phyloP scores from a whole-genome alignment of 2,888 invertebrate genomes.

The Lochmaea crataegi region DNA sequence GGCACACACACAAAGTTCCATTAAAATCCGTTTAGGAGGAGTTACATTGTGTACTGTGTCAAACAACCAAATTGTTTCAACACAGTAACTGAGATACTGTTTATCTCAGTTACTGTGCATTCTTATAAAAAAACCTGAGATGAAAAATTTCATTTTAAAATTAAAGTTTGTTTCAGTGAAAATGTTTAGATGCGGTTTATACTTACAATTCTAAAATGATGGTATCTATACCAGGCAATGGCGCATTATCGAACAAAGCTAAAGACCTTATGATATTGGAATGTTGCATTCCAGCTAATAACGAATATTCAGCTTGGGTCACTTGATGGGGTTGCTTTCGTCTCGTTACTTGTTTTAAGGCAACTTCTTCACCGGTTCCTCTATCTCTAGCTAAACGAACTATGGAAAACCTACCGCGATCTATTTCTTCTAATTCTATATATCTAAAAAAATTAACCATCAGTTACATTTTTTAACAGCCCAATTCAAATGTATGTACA shows the following conservation, averaged over 20 bases:
- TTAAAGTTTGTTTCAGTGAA: too few relatives aligned
- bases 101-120: too few relatives aligned
- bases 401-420: slow-evolving; percentile 79
- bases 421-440: slow-evolving; percentile 74
- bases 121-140: too few relatives aligned
- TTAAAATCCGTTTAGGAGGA: too few relatives aligned
- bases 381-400: slow-evolving; percentile 80
- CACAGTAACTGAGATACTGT: too few relatives aligned
- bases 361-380: slow-evolving; percentile 80
- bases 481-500: too few relatives aligned
- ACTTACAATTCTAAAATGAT: slow-evolving; percentile 82
- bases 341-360: slow-evolving; percentile 78
- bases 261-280: slow-evolving; percentile 78
- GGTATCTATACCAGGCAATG: slow-evolving; percentile 76
- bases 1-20: too few relatives aligned
- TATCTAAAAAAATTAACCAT: slow-evolving; percentile 60
- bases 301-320: slow-evolving; percentile 77
- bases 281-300: slow-evolving; percentile 78
- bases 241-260: slow-evolving; percentile 81
- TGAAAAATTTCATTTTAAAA: too few relatives aligned
- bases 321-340: slow-evolving; percentile 74
- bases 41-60: too few relatives aligned
- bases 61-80: too few relatives aligned
- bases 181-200: background rate
- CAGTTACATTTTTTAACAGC: background rate